Percentiles rank a stretch among this genome's conserved stretches.
Evolutionary conservation across 1,140 invertebrate genomes (phyloP).

Genomic region (Leguminivora glycinivorella): DNA sequence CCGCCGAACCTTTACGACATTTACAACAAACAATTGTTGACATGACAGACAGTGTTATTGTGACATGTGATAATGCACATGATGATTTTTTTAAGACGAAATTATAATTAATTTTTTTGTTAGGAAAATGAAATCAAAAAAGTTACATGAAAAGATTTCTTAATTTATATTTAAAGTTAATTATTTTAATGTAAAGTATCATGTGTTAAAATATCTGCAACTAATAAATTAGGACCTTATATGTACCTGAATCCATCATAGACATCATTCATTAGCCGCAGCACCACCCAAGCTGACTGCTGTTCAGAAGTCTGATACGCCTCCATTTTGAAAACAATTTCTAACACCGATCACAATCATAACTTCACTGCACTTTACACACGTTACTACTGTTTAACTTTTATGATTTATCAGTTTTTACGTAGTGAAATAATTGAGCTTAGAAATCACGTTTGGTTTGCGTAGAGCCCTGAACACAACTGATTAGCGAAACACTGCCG

Average conservation of each 20-base stretch:
- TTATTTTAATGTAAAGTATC: too few species aligned
- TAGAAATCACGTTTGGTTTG: constrained; percentile 24
- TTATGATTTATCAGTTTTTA: not conserved
- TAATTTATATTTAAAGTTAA: too few species aligned
- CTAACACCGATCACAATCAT: not conserved
- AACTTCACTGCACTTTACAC: not conserved
- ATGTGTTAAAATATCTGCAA: too few species aligned
- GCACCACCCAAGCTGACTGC: constrained; percentile 16
- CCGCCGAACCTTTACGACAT: too few species aligned
- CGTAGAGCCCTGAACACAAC: constrained; percentile 26
- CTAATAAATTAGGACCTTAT: not conserved
- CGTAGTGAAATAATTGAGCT: not conserved
- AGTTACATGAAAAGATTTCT: too few species aligned
- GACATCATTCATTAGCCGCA: constrained; percentile 11
- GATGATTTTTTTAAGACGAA: too few species aligned
- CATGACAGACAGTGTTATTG: too few species aligned
- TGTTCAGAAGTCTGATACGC: constrained; percentile 8
- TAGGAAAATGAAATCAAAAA: too few species aligned
- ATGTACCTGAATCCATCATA: constrained; percentile 29
- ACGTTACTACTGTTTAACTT: not conserved
- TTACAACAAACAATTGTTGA: too few species aligned
- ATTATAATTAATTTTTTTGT: too few species aligned
- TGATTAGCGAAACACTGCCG: constrained; percentile 28
- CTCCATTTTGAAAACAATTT: constrained; percentile 3
- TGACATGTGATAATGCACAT: too few species aligned